Evolutionary conservation across 2,113 vertebrate species (phyloP).

Genomic region (Upupa epops): DNA sequence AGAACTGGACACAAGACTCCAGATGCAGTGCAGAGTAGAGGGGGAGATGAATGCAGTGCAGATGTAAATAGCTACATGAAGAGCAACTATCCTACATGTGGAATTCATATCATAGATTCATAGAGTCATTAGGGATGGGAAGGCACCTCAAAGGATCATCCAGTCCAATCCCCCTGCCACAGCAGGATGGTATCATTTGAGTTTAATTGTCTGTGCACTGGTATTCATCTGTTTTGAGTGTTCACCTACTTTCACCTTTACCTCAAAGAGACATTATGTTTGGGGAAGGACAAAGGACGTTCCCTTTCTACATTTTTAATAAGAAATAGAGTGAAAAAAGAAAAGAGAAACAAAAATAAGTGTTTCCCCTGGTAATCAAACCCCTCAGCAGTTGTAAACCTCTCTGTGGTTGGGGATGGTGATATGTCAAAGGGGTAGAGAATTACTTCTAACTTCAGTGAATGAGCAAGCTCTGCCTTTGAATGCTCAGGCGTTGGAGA

Average conservation of each 20-base stretch:
- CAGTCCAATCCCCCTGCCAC: no score
- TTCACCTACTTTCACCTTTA: slow-evolving; percentile 1
- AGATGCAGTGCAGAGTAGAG: no score
- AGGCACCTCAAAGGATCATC: no score
- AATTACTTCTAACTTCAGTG: not conserved
- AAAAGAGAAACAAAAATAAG: not conserved
- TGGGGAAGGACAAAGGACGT: slow-evolving; percentile 2
- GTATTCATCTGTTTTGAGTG: not conserved
- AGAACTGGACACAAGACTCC: no score
- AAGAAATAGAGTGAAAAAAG: not conserved
- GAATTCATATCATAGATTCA: no score
- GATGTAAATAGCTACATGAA: not conserved
- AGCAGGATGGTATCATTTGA: slow-evolving; percentile 7
- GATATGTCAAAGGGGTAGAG: not conserved
- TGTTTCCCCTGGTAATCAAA: not conserved
- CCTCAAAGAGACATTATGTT: not conserved
- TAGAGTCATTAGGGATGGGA: no score
- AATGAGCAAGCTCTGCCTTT: not conserved
- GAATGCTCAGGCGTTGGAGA: slow-evolving; percentile 17
- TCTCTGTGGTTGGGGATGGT: not conserved
- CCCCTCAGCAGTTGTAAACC: not conserved
- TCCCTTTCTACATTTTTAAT: not conserved
- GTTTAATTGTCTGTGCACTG: slow-evolving; percentile 8
- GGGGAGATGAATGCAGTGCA: not conserved
- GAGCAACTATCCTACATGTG: not conserved